These are phyloP conservation scores for Nicator chloris DNA, from an alignment of 2,113 vertebrate genomes.

Conservation along the genomic window DNA sequence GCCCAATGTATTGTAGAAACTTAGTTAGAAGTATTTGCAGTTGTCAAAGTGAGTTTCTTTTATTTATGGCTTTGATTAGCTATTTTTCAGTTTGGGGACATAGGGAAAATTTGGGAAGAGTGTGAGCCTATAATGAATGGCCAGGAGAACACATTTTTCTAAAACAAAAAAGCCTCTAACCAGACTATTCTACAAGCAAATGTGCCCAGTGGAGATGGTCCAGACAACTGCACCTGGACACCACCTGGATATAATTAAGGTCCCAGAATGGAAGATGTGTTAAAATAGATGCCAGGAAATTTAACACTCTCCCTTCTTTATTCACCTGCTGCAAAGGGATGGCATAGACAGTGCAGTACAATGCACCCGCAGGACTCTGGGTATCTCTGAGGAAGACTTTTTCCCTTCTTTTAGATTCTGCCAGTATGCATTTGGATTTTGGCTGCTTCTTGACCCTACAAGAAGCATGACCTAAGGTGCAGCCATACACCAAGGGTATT, in stretches of 20 bases:
- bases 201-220: conserved; percentile 59
- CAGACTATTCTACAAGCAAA: conserved; percentile 41
- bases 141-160: conserved; percentile 60
- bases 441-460: neutral
- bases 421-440: neutral
- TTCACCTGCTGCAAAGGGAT: neutral
- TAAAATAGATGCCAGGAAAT: conserved; percentile 62
- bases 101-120: conserved; percentile 35
- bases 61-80: conserved; percentile 28
- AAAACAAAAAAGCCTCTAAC: conserved; percentile 23
- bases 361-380: neutral
- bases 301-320: conserved; percentile 46
- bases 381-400: neutral
- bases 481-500: neutral
- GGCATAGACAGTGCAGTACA: neutral
- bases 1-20: neutral
- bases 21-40: neutral
- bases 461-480: no score
- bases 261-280: conserved; percentile 52
- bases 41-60: conserved; percentile 5
- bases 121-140: conserved; percentile 53
- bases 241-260: conserved; percentile 72
- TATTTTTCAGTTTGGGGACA: conserved; percentile 34
- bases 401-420: neutral
- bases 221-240: conserved; percentile 63